Evolutionary conservation across 2,113 vertebrate species (phyloP).

Genomic region (Microtus ochrogaster): DNA sequence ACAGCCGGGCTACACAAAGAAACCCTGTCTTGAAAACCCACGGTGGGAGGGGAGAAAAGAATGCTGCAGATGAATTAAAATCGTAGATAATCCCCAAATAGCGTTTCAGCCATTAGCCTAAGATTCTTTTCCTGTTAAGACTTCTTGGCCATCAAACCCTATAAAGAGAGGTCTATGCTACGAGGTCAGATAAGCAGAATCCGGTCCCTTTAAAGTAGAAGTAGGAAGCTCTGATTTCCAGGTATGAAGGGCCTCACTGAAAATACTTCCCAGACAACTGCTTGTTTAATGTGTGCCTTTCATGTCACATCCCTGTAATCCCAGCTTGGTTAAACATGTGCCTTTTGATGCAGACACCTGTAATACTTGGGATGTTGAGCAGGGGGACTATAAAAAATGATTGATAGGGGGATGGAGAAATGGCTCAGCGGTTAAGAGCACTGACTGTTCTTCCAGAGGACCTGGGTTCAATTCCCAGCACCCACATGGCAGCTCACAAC

Average conservation of each 20-base stretch:
- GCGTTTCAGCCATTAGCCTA: constrained; percentile 46
- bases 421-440: not conserved
- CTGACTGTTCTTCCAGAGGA: not conserved
- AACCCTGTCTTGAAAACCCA: too few relatives aligned
- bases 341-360: too few relatives aligned
- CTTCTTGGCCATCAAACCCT: not conserved
- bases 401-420: too few relatives aligned
- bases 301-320: not conserved
- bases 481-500: not conserved
- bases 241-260: not conserved
- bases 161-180: not conserved
- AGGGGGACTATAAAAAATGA: too few relatives aligned
- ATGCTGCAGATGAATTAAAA: not conserved
- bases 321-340: too few relatives aligned
- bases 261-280: not conserved
- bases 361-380: too few relatives aligned
- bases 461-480: not conserved
- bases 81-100: constrained; percentile 30
- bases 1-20: too few relatives aligned
- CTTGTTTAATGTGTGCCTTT: constrained; percentile 57
- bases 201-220: not conserved
- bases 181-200: not conserved
- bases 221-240: not conserved
- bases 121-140: constrained; percentile 28
- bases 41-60: too few relatives aligned